These are phyloP conservation scores for Sardina pilchardus DNA, from an alignment of 2,113 vertebrate genomes.

Conservation along the genomic window DNA sequence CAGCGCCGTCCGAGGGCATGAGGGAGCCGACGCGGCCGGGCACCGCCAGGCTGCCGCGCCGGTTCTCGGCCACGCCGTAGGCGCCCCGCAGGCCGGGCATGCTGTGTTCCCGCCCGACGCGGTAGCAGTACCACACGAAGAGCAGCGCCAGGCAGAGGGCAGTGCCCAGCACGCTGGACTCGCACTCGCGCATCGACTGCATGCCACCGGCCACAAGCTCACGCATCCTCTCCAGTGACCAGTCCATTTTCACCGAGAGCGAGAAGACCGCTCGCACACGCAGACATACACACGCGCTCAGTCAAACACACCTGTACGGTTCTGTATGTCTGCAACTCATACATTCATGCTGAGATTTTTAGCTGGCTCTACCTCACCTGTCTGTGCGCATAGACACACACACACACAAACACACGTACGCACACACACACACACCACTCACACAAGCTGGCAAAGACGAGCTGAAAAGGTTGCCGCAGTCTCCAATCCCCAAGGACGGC, in stretches of 20 bases:
- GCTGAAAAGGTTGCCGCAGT: background rate
- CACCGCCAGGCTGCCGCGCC: constrained; percentile 56
- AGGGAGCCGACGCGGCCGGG: constrained; percentile 40
- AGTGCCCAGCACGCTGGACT: constrained; percentile 77
- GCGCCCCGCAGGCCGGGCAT: constrained; percentile 68
- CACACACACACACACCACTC: background rate
- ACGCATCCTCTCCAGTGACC: constrained; percentile 86
- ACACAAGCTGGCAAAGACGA: background rate
- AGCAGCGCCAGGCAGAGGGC: constrained; percentile 84
- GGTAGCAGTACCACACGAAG: constrained; percentile 97
- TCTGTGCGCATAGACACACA: background rate
- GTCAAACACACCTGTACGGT: background rate
- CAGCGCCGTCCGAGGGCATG: constrained; percentile 57
- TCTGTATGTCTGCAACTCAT: background rate
- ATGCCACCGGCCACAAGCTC: constrained; percentile 86
- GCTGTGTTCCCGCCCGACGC: constrained; percentile 91
- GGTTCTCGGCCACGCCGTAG: constrained; percentile 56
- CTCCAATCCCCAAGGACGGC: background rate
- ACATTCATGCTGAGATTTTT: background rate
- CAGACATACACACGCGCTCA: background rate
- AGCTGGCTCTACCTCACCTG: background rate
- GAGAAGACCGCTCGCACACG: background rate
- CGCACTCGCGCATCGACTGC: constrained; percentile 90
- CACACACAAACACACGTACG: background rate
- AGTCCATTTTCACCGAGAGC: constrained; percentile 68